Base-by-base conservation (phyloP, 2,888 invertebrate species). In the Neocrepidodera transversa region DNA sequence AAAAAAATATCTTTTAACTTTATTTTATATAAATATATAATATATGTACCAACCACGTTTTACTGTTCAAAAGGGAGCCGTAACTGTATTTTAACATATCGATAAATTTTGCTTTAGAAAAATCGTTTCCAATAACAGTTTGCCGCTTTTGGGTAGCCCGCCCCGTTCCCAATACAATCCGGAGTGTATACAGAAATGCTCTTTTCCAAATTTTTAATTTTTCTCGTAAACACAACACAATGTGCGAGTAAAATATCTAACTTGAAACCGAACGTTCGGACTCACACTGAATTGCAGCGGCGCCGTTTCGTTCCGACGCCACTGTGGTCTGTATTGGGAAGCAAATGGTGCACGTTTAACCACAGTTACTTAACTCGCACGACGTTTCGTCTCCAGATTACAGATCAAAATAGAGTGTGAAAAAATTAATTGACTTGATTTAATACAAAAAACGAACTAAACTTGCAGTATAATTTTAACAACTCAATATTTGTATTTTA, bases 181-280 rank as follows among this genome's bases (percentile, higher is more conserved):
- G 90, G 90, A 89, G 91, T 91, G 89, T 88, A 88, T 89, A 88
- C 87, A 86, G 87, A 89, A 88, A 89, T 89, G 90, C 90, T 90
- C 90, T 90, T 91, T 91, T 90, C 90, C 90, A 82, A 84, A 80
- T 80, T 81, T 80, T 67, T 60, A 83, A 42, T 86, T 88, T 86
- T 88, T 89, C 88, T 87, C 87, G 85, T 87, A 89, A 89, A 90
- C 90, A 91, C 91, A 91, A 89, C 91, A 91, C 91, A 91, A 79
- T 82, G 81, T 82, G 82, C 79, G 80, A 79, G 78, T 75, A 78
- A 77, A 77, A 76, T 64, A 66, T n/a, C 59, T 65, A 65, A 66
- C 66, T 66, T 64, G 66, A 66, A 76, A 77, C 70, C 67, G 75
- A 77, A 75, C 74, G 59, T 70, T 73, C 71, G 71, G 71, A 71